Evolutionary conservation across 2,113 vertebrate species (phyloP), one percentile per base, ranked within the genome.

Genomic region (Enhydra lutris): DNA sequence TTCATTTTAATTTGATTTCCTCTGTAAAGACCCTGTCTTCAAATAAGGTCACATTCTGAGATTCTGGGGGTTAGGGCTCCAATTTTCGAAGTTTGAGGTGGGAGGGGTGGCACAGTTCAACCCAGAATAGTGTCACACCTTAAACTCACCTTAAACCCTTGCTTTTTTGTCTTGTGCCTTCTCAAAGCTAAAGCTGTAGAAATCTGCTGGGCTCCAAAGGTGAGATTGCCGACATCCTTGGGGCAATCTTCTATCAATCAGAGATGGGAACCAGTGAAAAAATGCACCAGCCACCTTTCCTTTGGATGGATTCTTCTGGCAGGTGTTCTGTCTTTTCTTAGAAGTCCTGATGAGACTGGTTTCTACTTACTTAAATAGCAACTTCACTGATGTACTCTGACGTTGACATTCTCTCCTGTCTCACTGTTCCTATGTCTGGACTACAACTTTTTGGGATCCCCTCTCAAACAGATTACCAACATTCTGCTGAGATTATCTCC

Each of bases 111-210:
- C 20, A 82, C 7, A 50, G 12, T 96, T 96, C 24, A 94, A 36
- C 20, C 11, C 45, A 50, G 65, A 61, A 61, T 69, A 65, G 24
- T 61, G 7, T 86, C 45, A 73, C n/a, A 67, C 26, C 39, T 82
- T 95, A 89, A 90, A 92, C 71, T 47, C 36, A 74, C 31, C n/a
- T 78, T 95, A 89, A 90, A 83, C 65, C 42, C 74, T 86, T 78
- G 67, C 14, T 39, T 42, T 89, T 96, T 80, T 89, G 39, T 81
- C 24, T 57, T 12, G 12, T 85, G 10, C 29, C 23, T 96, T 94
- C 52, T 91, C 47, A 36, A 73, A 76, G 18, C n/a, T 89, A 39
- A 71, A 84, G 26, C 34, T 82, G 5, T 74, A 42, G 89, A 83
- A 71, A 50, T 31, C 21, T 76, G n/a, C 71, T 95, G 59, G 50